Evolutionary conservation across 2,797 vertebrate genomes (phyloP).

Genomic region (Accipiter superciliosus): DNA sequence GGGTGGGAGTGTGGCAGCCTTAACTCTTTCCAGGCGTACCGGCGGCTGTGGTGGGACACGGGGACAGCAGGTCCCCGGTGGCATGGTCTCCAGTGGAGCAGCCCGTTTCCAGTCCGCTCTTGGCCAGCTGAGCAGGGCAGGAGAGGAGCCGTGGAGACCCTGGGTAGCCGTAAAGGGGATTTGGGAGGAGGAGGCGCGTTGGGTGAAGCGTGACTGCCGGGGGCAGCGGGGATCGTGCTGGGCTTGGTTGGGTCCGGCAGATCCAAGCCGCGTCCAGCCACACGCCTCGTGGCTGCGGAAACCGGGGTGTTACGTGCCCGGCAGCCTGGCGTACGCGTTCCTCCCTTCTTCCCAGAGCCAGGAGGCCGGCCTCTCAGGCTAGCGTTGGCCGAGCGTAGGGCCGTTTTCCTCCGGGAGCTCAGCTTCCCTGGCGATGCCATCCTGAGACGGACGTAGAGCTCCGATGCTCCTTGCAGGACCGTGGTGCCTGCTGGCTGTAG

Average conservation of each 20-base stretch:
- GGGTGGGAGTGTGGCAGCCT: constrained; percentile 51
- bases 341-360: neutral
- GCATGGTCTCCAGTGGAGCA: neutral
- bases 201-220: neutral
- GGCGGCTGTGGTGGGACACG: neutral
- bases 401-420: neutral
- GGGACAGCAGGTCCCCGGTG: neutral
- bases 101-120: neutral
- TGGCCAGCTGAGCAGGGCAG: neutral
- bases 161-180: neutral
- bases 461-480: accelerated
- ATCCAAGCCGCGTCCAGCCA: neutral
- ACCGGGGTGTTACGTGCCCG: accelerated
- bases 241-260: neutral
- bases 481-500: neutral
- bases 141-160: neutral
- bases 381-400: neutral
- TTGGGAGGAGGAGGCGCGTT: neutral
- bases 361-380: neutral
- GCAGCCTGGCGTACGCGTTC: neutral
- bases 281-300: neutral
- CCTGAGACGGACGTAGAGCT: neutral
- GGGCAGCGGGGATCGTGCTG: neutral
- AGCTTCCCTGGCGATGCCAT: neutral
- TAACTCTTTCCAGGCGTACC: constrained; percentile 30